A percentile compares a stretch with the other conserved stretches of the same genome.
Evolutionary conservation across 2,113 vertebrate species (phyloP).

Genomic region (Nannobrachium achirus): DNA sequence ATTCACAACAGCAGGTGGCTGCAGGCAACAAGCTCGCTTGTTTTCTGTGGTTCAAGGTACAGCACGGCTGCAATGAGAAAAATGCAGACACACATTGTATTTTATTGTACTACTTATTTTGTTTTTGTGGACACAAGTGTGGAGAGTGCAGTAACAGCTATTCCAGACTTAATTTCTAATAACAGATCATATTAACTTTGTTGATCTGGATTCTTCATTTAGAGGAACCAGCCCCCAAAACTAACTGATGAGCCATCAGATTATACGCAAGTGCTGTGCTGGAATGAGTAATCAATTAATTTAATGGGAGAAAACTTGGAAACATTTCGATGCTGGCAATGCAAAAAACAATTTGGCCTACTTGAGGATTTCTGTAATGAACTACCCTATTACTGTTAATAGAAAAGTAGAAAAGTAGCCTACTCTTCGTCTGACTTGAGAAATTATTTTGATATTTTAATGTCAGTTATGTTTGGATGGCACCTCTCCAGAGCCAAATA

Average conservation of each 20-base stretch:
- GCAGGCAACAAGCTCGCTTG: slow-evolving; percentile 32
- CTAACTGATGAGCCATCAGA: not conserved
- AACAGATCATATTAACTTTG: not conserved
- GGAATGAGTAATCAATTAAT: not conserved
- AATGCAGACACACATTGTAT: not conserved
- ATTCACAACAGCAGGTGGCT: slow-evolving; percentile 33
- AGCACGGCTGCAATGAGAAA: slow-evolving; percentile 6
- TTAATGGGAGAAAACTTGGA: not conserved
- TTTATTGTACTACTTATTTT: not conserved
- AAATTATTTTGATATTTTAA: too few relatives aligned
- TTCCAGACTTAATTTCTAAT: not conserved
- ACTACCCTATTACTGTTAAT: too few relatives aligned
- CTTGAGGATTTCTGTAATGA: too few relatives aligned
- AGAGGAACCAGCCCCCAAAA: too few relatives aligned
- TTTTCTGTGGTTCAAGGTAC: slow-evolving; percentile 29
- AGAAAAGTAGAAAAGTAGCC: too few relatives aligned
- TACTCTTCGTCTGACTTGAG: too few relatives aligned
- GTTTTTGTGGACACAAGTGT: not conserved
- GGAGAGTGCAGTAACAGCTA: not conserved
- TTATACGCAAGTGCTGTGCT: not conserved
- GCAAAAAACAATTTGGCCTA: too few relatives aligned
- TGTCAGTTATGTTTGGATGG: too few relatives aligned
- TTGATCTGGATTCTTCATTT: not conserved
- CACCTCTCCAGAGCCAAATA: too few relatives aligned
- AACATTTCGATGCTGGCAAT: not conserved